Evolutionary conservation across 2,797 vertebrate genomes (phyloP).

Genomic region (Clarias fuscus): DNA sequence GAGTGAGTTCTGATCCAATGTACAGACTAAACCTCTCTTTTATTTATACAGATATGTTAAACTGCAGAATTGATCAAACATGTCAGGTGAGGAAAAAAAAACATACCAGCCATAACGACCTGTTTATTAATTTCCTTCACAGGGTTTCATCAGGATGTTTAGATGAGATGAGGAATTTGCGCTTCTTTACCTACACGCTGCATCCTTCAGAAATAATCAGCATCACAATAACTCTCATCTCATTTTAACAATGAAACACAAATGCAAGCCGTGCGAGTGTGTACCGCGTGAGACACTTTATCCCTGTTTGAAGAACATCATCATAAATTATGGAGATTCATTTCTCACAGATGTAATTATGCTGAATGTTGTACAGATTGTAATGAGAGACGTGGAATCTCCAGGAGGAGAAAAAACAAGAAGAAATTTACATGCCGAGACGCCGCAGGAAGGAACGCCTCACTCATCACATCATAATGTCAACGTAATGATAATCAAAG

Average conservation of each 20-base stretch:
- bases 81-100: neutral
- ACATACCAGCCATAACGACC: neutral
- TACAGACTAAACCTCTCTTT: no score
- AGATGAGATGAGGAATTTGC: neutral
- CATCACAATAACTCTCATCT: neutral
- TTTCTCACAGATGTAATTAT: neutral
- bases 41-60: no score
- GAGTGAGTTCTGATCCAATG: no score
- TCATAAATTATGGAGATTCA: neutral
- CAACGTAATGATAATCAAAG: neutral
- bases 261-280: neutral
- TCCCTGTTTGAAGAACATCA: neutral
- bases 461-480: neutral
- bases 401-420: neutral
- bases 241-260: neutral
- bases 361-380: neutral
- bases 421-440: neutral
- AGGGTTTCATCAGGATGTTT: neutral
- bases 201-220: neutral
- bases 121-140: neutral
- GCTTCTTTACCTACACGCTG: neutral
- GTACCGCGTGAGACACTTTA: neutral
- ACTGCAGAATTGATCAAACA: neutral
- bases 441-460: neutral
- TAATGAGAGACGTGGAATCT: neutral